A percentile compares a stretch with the other conserved stretches of the same genome.
These are phyloP conservation scores for Geodia barretti DNA, from an alignment of 37 sponge, comb jelly and placozoan species.

Conservation along the genomic window DNA sequence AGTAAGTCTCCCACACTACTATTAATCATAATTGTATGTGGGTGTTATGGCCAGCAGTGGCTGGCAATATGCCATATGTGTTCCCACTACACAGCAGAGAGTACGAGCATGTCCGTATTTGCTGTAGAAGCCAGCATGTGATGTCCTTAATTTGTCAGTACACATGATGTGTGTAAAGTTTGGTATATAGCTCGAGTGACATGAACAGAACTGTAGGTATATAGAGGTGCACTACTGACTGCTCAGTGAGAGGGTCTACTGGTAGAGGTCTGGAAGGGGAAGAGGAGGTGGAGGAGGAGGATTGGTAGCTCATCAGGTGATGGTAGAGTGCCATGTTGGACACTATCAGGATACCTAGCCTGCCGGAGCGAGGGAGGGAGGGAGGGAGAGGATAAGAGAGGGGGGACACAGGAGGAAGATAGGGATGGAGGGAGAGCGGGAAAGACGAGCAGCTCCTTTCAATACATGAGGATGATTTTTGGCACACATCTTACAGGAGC, in stretches of 20 bases:
- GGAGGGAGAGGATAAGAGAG: background rate
- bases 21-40: too few relatives aligned
- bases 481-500: constrained; percentile 33
- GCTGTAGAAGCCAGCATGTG: too few relatives aligned
- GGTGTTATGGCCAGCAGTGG: too few relatives aligned
- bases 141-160: too few relatives aligned
- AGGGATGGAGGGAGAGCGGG: background rate
- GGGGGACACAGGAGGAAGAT: background rate
- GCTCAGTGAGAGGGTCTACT: constrained; percentile 3
- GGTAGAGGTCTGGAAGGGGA: constrained; percentile 46
- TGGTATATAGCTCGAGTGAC: too few relatives aligned
- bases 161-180: too few relatives aligned
- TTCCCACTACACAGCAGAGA: too few relatives aligned
- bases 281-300: background rate
- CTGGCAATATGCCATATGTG: too few relatives aligned
- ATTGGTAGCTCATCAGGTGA: constrained; percentile 40
- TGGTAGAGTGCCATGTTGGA: constrained; percentile 71
- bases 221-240: too few relatives aligned
- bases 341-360: constrained; percentile 20
- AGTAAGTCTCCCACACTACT: too few relatives aligned
- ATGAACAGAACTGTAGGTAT: too few relatives aligned
- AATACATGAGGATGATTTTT: background rate
- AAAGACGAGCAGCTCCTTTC: background rate
- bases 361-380: background rate
- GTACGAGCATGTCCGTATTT: too few relatives aligned